Evolutionary conservation across 2,888 invertebrate species (phyloP).

Genomic region (Ichneumon xanthorius): DNA sequence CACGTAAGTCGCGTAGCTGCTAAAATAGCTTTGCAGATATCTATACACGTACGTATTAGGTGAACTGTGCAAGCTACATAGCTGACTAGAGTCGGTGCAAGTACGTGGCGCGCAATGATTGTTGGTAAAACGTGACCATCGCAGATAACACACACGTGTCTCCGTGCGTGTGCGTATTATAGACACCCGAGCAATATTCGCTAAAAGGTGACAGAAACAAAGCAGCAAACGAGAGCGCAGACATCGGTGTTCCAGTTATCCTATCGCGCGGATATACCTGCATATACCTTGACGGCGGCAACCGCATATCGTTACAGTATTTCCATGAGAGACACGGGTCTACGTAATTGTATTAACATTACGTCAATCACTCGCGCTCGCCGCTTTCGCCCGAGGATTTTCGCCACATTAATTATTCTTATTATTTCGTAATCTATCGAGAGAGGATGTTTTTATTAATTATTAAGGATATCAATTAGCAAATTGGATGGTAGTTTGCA

Average conservation of each 20-base stretch:
- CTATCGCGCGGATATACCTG: not conserved
- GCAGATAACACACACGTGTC: conserved; percentile 30
- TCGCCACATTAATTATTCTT: not conserved
- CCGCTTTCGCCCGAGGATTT: not conserved
- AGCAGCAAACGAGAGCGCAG: not conserved
- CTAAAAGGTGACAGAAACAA: conserved; percentile 1
- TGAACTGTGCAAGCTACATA: not conserved
- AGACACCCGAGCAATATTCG: not conserved
- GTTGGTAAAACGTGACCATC: conserved; percentile 53
- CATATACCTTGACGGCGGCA: not conserved
- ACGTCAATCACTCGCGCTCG: not conserved
- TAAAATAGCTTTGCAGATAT: conserved; percentile 22
- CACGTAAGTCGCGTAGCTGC: conserved; percentile 24
- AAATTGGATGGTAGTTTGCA: not conserved
- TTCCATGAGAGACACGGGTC: not conserved
- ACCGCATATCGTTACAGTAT: not conserved
- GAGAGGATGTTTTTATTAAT: not conserved
- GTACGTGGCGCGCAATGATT: conserved; percentile 60
- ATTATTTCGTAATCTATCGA: not conserved
- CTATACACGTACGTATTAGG: not conserved
- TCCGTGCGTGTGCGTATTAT: conserved; percentile 3
- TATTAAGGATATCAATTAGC: not conserved
- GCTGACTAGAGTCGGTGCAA: conserved; percentile 23
- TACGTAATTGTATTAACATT: not conserved
- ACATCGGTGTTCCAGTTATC: not conserved